phyloP scores from a whole-genome alignment of 2,113 vertebrate species.

The Odocoileus hemionus region DNA sequence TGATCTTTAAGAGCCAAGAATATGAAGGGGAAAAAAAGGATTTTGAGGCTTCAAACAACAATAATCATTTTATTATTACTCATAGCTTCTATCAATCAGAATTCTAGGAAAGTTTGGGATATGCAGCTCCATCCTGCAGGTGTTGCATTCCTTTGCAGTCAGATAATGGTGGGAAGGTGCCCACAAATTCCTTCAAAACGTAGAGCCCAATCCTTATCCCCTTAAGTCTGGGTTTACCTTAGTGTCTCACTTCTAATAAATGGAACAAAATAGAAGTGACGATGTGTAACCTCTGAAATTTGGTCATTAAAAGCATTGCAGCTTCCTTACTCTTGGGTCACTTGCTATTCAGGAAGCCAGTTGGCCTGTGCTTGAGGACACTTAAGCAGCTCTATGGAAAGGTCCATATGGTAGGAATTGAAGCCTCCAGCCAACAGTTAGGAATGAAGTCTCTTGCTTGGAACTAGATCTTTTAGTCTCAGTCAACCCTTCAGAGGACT shows the following conservation, averaged over 20 bases:
- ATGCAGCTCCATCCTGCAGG: background rate
- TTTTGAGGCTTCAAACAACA: background rate
- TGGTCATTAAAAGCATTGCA: background rate
- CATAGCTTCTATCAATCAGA: background rate
- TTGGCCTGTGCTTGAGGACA: background rate
- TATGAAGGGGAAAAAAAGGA: background rate
- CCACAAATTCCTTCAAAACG: background rate
- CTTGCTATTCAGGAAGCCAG: background rate
- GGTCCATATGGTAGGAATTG: background rate
- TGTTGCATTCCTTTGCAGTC: background rate
- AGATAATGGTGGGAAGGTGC: background rate
- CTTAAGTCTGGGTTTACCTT: background rate
- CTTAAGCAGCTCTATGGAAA: background rate
- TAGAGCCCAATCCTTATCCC: background rate
- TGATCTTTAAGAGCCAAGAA: background rate
- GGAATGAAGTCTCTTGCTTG: background rate
- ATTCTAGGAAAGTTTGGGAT: background rate
- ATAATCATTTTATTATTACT: background rate
- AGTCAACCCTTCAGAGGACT: background rate
- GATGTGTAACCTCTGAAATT: background rate
- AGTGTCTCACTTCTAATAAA: background rate
- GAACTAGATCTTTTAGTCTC: background rate
- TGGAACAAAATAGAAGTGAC: background rate
- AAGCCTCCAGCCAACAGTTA: background rate
- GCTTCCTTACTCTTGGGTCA: background rate